A percentile compares a stretch with the other conserved stretches of the same genome.
Evolutionary conservation across 2,113 vertebrate species (phyloP).

Genomic region (Vimba vimba): DNA sequence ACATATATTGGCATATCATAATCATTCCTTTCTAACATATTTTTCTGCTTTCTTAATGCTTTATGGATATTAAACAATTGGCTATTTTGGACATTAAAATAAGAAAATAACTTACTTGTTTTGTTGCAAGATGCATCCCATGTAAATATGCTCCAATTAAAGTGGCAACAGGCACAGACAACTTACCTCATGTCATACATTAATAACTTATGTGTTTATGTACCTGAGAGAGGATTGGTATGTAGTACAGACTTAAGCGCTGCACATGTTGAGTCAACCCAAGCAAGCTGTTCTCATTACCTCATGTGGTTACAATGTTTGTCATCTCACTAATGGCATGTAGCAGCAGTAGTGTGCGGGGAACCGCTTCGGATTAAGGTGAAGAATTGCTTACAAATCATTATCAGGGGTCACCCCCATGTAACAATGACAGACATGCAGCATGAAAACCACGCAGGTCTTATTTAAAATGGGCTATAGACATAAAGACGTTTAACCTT

Average conservation of each 20-base stretch:
- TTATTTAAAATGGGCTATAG: slow-evolving; percentile 61
- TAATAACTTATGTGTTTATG: slow-evolving; percentile 37
- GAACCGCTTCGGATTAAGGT: slow-evolving; percentile 71
- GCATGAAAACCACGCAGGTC: slow-evolving; percentile 65
- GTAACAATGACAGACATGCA: slow-evolving; percentile 71
- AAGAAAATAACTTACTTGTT: not conserved
- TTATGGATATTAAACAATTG: not conserved
- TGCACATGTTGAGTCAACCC: slow-evolving; percentile 64
- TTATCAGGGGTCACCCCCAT: slow-evolving; percentile 73
- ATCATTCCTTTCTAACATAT: not conserved
- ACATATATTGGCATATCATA: not conserved
- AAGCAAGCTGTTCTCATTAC: slow-evolving; percentile 71
- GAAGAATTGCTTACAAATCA: slow-evolving; percentile 76
- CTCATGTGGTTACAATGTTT: slow-evolving; percentile 75
- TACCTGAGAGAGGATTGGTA: slow-evolving; percentile 53
- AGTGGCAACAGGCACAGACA: slow-evolving; percentile 54
- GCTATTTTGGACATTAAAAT: not conserved
- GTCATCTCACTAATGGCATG: slow-evolving; percentile 74
- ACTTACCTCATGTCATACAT: slow-evolving; percentile 60
- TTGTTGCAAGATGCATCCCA: not conserved
- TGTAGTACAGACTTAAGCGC: slow-evolving; percentile 54
- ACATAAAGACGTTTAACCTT: slow-evolving; percentile 62
- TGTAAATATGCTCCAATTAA: slow-evolving; percentile 3
- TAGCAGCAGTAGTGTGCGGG: slow-evolving; percentile 63
- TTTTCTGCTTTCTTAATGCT: not conserved